Conservation (phyloP, 2,113 vertebrate genomes). For the Machaerirhynchus nigripectus region DNA sequence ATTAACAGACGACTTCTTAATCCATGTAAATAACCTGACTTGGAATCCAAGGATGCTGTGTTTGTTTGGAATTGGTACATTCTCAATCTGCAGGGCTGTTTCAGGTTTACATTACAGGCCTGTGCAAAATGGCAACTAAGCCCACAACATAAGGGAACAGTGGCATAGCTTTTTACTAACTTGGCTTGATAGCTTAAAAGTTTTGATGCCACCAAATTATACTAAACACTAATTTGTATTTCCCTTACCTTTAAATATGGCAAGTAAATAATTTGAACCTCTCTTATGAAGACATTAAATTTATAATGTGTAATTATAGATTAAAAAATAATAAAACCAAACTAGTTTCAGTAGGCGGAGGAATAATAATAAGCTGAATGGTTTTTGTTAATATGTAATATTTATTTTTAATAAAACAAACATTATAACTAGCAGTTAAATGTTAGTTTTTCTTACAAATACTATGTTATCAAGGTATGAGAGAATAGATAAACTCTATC, state of each 20-base stretch:
- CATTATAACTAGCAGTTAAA: not conserved
- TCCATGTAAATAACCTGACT: not conserved
- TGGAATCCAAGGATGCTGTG: not conserved
- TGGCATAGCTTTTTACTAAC: not conserved
- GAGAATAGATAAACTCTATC: not conserved
- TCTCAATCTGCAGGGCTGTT: not conserved
- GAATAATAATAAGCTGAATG: not conserved
- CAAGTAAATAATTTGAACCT: not conserved
- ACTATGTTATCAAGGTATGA: not conserved
- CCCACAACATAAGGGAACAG: rapidly evolving
- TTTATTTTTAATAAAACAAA: not conserved
- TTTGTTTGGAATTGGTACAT: not conserved
- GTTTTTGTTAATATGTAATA: not conserved
- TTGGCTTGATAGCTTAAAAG: not conserved
- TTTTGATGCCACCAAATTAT: not conserved
- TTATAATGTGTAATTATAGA: not conserved
- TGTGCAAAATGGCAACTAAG: not conserved
- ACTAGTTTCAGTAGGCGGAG: not conserved
- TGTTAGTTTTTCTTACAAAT: not conserved
- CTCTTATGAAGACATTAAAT: not conserved
- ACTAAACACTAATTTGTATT: not conserved
- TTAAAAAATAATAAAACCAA: not conserved
- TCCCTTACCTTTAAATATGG: not conserved
- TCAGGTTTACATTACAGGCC: not conserved
- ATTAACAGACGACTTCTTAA: not conserved